Evolutionary conservation across 2,113 vertebrate species (phyloP).

Genomic region (Mustelus asterias): DNA sequence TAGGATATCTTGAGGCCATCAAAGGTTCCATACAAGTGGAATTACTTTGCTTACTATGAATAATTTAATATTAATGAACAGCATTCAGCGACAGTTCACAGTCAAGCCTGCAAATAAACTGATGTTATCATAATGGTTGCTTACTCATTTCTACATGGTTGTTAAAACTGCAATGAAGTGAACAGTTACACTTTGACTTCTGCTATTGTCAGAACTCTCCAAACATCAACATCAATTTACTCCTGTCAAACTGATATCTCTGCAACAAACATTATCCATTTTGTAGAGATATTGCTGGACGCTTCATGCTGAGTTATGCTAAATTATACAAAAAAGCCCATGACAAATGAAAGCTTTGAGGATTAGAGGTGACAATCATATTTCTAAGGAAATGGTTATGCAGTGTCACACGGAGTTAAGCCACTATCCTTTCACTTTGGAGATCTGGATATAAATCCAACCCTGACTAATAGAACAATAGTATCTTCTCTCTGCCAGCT

Average conservation of each 20-base stretch:
- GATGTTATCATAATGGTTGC: not conserved
- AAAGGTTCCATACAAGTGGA: not conserved
- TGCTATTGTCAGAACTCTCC: not conserved
- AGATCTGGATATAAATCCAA: conserved; percentile 11
- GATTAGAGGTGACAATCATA: not conserved
- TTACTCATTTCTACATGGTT: not conserved
- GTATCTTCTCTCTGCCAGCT: conserved; percentile 10
- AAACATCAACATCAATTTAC: not conserved
- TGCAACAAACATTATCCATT: conserved; percentile 12
- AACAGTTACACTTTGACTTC: not conserved
- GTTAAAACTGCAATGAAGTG: not conserved
- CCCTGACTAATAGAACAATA: conserved; percentile 31
- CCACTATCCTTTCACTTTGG: conserved; percentile 19
- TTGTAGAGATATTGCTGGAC: not conserved
- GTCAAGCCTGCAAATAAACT: not conserved
- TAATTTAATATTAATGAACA: conserved; percentile 22
- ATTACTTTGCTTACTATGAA: not conserved
- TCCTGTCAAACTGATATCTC: not conserved
- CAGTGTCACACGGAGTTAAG: conserved; percentile 9
- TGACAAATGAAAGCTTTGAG: not conserved
- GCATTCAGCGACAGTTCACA: not conserved
- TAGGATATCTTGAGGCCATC: not conserved
- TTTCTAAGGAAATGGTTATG: conserved; percentile 18
- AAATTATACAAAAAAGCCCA: conserved; percentile 13
- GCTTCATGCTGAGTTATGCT: conserved; percentile 13